Evolutionary conservation across 2,113 vertebrate genomes (phyloP), one percentile per base, ranked within the genome.

Genomic region (Lepisosteus oculatus): DNA sequence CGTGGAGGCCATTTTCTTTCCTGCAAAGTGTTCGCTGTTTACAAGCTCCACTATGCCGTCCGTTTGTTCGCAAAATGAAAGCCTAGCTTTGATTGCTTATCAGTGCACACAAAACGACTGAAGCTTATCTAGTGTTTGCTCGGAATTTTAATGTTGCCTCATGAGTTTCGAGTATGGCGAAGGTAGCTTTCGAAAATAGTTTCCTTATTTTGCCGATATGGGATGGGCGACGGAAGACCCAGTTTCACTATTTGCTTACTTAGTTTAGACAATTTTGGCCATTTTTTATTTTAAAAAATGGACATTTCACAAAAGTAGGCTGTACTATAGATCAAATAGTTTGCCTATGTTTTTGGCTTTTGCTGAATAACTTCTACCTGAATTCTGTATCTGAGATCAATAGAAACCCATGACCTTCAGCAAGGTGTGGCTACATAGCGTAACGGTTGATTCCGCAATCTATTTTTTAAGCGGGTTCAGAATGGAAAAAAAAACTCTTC

Each of bases 1-100:
- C 56, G 93, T 92, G n/a, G 86, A 86, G 65, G 95, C 88, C 95
- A 96, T 96, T 77, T 80, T 68, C 42, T 55, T 43, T 68, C 59
- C 0, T 3, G 47, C 47, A 5, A 9, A 51, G 47, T 51, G 43
- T n/a, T 55, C 43, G 62, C 11, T 15, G 41, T 51, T 56, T 72
- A 13, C 12, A 13, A 67, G 69, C 61, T 64, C 8, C 45, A 55
- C 54, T 1, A 44, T 70, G 54, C 63, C 41, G 75, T 67, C 69
- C 56, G 14, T 9, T 55, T 3, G 54, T 54, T 75, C 17, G 4
- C 78, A 55, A 82, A 81, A 80, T 84, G 83, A 81, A 75, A 59
- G 29, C 42, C 3, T 6, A 8, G 44, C 45, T 9, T 51, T 8
- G 44, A n/a, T 29, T 0, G 68, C 80, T 78, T 83, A 82, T 83